Evolutionary conservation across 1,140 invertebrate species (phyloP), one percentile per base, ranked within the genome.

Genomic region (Halictus rubicundus): DNA sequence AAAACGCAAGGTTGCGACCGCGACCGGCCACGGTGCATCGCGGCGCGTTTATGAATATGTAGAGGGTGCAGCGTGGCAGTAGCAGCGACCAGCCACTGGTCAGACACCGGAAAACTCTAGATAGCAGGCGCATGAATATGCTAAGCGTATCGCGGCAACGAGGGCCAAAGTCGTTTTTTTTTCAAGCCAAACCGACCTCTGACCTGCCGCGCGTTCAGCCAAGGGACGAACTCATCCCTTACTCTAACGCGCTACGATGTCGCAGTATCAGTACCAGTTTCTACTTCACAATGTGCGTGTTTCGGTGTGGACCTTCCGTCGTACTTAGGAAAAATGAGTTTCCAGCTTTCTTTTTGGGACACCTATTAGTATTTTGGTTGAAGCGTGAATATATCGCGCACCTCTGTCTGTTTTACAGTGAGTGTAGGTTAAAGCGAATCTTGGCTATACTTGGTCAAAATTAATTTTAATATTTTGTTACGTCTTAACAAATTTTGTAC

Each of bases 51-150:
- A 89, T 89, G 88, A 89, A 89, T 89, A 89, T 89, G 87, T 88
- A 88, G 73, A 80, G 73, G 63, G 23, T 70, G 70, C 42, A 42
- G 5, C 27, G 39, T 63, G 21, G 32, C 52, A 46, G 75, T 79
- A 80, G 76, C 70, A 70, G 83, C 85, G 87, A 84, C 88, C 68
- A 74, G 83, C 76, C 72, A 76, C 82, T 88, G 85, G 86, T 89
- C 88, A 89, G 88, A 89, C 85, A 87, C 87, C 83, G 87, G 88
- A 89, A 89, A 89, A 88, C 87, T 89, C 76, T 68, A 76, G 80
- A 87, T 86, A 87, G 78, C 72, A 46, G 60, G 75, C 49, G 69
- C 81, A 88, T 88, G 87, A 89, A 89, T 88, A 88, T 87, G 86
- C 86, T 87, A 88, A 88, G 80, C 85, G 83, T 69, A 87, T 81